These are phyloP conservation scores for Cepphus grylle DNA, from an alignment of 2,113 vertebrate genomes.

Conservation along the genomic window DNA sequence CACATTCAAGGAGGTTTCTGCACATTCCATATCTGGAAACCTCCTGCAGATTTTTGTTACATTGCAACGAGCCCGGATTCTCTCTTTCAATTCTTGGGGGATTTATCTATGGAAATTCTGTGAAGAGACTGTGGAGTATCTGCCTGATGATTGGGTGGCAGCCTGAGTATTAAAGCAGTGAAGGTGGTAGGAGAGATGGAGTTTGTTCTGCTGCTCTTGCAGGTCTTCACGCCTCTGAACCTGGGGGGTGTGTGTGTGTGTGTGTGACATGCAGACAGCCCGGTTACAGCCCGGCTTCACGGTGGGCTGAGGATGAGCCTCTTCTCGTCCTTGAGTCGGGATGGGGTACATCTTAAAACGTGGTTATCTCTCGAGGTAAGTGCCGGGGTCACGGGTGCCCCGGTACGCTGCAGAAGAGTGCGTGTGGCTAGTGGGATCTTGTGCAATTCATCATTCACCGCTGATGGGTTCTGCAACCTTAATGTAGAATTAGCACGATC, in stretches of 20 bases:
- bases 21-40: not conserved
- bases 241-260: not conserved
- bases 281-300: not conserved
- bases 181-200: not conserved
- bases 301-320: not conserved
- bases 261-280: rapidly evolving
- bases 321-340: not conserved
- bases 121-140: not conserved
- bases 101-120: not conserved
- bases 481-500: not conserved
- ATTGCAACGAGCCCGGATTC: not conserved
- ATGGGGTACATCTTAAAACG: not conserved
- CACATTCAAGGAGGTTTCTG: not conserved
- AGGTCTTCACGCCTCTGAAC: not conserved
- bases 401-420: not conserved
- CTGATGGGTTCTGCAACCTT: not conserved
- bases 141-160: not conserved
- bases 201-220: not conserved
- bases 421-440: not conserved
- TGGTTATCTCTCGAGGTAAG: not conserved
- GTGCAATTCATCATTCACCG: rapidly evolving
- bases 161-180: not conserved
- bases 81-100: not conserved
- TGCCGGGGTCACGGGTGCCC: not conserved
- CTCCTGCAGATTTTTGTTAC: not conserved